phyloP scores from a whole-genome alignment of 2,888 invertebrate genomes.

The Octodonta nipae region DNA sequence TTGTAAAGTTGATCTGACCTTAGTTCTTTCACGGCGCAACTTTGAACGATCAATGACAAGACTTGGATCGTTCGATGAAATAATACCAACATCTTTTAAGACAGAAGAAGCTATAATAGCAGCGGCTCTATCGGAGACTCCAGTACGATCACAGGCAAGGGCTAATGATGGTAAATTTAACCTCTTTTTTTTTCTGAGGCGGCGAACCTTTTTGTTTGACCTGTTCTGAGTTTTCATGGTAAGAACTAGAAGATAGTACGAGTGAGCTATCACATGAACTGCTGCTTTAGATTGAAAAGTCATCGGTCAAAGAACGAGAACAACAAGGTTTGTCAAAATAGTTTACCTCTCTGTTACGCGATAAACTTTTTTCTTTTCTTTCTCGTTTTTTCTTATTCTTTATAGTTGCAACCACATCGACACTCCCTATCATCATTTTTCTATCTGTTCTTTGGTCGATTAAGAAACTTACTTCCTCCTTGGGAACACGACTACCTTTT shows the following conservation, averaged over 20 bases:
- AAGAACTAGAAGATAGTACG: no score
- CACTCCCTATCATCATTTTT: constrained; percentile 2
- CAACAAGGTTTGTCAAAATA: no score
- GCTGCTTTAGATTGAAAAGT: no score
- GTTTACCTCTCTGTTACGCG: no score
- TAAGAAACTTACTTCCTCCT: constrained; percentile 2
- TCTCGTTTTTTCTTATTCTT: no score
- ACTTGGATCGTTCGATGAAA: not conserved
- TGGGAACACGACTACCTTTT: not conserved
- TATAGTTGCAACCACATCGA: no score
- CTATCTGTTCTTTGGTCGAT: constrained; percentile 2
- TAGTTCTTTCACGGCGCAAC: not conserved
- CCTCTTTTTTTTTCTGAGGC: no score
- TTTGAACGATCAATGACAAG: not conserved
- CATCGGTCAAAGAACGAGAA: no score
- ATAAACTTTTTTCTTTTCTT: no score
- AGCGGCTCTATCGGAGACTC: constrained; percentile 10
- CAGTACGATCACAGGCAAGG: constrained; percentile 11
- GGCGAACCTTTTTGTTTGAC: not conserved
- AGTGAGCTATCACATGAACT: no score
- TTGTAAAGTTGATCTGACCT: not conserved
- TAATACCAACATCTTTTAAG: no score
- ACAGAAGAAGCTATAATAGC: no score
- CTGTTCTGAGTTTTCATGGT: not conserved
- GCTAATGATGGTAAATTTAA: constrained; percentile 7